Conservation (phyloP, 2,113 vertebrate species). For the Laticauda colubrina region DNA sequence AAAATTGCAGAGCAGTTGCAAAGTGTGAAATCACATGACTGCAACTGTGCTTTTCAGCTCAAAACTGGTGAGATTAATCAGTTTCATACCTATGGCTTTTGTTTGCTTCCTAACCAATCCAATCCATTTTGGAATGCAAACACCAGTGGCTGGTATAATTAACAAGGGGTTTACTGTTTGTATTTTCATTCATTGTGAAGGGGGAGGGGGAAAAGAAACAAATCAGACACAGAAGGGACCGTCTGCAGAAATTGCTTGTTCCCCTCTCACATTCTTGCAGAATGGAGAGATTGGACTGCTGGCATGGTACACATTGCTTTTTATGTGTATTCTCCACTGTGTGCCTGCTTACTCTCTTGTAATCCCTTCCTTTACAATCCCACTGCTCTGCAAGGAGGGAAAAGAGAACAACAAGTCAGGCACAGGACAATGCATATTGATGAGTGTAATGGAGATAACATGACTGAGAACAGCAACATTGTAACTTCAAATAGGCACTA, state of each 20-base stretch:
- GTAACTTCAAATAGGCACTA: neutral
- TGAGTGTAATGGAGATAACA: neutral
- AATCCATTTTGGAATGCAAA: neutral
- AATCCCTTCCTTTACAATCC: neutral
- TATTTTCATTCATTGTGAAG: neutral
- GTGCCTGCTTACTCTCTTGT: neutral
- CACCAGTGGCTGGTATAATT: neutral
- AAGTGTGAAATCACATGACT: neutral
- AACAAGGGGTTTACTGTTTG: neutral
- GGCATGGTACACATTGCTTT: neutral
- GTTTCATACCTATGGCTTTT: neutral
- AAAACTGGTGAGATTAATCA: neutral
- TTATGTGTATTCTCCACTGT: neutral
- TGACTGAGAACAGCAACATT: neutral
- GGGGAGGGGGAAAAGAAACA: neutral
- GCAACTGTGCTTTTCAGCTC: neutral
- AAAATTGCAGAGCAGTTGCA: neutral
- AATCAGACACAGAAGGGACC: neutral
- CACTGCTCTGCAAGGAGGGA: neutral
- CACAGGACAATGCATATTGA: neutral
- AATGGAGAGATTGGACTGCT: neutral
- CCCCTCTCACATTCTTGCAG: neutral
- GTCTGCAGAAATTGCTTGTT: neutral
- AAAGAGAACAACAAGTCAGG: neutral
- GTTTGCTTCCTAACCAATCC: neutral